Percentiles rank a stretch among this genome's conserved stretches.
phyloP scores from a whole-genome alignment of 1,140 invertebrate species.

The Pogonomyrmex barbatus region DNA sequence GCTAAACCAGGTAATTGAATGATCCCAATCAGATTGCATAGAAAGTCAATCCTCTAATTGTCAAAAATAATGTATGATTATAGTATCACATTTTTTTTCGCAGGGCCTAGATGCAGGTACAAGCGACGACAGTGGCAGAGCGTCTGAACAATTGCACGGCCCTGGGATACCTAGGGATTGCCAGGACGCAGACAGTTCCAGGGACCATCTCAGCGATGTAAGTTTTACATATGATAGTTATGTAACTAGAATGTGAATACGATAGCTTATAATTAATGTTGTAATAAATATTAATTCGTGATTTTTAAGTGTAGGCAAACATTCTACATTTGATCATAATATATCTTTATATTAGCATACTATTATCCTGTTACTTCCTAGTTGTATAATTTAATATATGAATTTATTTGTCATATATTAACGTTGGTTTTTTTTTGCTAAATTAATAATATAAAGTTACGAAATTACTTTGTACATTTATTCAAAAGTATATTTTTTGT shows the following conservation, averaged over 20 bases:
- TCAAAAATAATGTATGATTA: not conserved
- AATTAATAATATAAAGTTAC: not conserved
- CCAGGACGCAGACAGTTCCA: slow-evolving; percentile 91
- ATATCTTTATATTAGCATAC: not conserved
- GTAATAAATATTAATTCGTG: not conserved
- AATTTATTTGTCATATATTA: not conserved
- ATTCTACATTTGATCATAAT: not conserved
- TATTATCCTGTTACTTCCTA: not conserved
- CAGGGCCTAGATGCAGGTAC: slow-evolving; percentile 92
- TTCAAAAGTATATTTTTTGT: slow-evolving; percentile 61
- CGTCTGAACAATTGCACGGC: slow-evolving; percentile 91
- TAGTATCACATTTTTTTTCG: slow-evolving; percentile 56
- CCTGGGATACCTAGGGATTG: slow-evolving; percentile 89
- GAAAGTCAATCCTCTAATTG: not conserved
- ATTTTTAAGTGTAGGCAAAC: not conserved
- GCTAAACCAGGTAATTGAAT: slow-evolving; percentile 82
- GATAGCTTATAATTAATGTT: not conserved
- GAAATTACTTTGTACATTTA: not conserved
- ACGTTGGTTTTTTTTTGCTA: not conserved
- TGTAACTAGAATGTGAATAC: not conserved
- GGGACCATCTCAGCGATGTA: slow-evolving; percentile 93
- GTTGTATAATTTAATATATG: not conserved
- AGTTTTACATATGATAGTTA: slow-evolving; percentile 80
- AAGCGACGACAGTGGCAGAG: slow-evolving; percentile 92
- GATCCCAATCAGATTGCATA: not conserved